These are phyloP conservation scores for Phacellophora camtschatica DNA, from an alignment of 30 jellyfish, hydroid and myxozoan genomes.

Conservation along the genomic window DNA sequence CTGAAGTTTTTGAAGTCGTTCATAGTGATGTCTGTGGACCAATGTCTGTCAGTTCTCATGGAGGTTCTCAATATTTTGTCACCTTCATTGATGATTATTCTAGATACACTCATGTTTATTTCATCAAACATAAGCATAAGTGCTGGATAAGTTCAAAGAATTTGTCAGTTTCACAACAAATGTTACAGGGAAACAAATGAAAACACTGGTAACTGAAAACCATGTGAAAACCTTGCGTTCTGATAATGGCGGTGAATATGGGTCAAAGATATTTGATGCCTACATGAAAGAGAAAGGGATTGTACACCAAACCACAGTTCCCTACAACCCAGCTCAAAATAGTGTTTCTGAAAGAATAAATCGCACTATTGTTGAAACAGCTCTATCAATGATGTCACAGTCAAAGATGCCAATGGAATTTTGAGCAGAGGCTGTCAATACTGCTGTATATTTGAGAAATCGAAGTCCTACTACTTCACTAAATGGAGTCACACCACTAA, in stretches of 20 bases:
- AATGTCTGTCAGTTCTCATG: constrained; percentile 18
- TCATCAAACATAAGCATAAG: constrained; percentile 19
- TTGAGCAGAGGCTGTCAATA: constrained; percentile 60
- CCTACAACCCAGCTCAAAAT: background rate
- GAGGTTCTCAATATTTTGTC: constrained; percentile 49
- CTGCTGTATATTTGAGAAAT: constrained; percentile 46
- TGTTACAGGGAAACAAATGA: constrained; percentile 1
- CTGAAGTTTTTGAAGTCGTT: background rate
- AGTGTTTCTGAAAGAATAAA: constrained; percentile 23
- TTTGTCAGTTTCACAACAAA: constrained; percentile 1
- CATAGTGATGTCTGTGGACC: constrained; percentile 65
- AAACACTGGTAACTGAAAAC: background rate
- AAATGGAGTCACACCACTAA: background rate
- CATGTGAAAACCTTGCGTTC: no score
- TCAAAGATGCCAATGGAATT: constrained; percentile 23
- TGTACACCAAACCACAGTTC: background rate
- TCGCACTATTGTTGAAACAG: constrained; percentile 46
- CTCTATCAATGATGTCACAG: constrained; percentile 21
- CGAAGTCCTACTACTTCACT: constrained; percentile 51
- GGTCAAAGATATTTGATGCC: no score
- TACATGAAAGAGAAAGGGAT: no score
- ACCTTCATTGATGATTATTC: constrained; percentile 48
- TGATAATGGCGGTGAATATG: no score
- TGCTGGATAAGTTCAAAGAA: no score
- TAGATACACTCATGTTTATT: constrained; percentile 17